phyloP scores from a whole-genome alignment of 2,113 vertebrate genomes.

The Campylorhamphus procurvoides region DNA sequence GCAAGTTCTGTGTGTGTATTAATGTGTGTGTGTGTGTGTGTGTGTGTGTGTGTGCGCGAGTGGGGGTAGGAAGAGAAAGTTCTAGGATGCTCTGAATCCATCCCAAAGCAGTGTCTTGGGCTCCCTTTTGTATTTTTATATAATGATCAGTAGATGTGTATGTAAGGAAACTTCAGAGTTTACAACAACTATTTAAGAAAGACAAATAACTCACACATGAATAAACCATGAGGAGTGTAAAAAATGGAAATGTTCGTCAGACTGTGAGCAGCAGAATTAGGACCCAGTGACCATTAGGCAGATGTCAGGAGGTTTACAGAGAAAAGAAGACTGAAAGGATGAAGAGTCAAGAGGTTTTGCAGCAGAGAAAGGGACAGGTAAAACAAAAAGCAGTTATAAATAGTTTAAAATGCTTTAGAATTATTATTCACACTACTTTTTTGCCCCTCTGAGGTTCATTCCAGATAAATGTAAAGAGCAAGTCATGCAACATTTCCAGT shows the following conservation, averaged over 20 bases:
- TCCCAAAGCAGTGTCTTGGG: not conserved
- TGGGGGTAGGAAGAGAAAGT: not conserved
- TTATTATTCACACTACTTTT: not conserved
- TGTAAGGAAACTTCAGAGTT: not conserved
- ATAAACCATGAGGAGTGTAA: not conserved
- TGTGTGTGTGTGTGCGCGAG: not conserved
- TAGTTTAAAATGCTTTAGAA: not conserved
- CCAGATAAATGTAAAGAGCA: not conserved
- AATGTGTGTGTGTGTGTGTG: not conserved
- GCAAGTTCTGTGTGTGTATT: not conserved
- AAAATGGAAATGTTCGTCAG: not conserved
- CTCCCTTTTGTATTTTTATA: not conserved
- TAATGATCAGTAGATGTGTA: not conserved
- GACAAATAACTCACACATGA: not conserved
- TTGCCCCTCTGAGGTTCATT: not conserved
- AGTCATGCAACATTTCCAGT: not conserved
- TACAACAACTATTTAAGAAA: not conserved
- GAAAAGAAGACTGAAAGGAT: not conserved
- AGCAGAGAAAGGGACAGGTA: not conserved
- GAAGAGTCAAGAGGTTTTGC: not conserved
- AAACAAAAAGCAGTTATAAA: not conserved
- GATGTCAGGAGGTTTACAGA: not conserved
- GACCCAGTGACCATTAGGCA: not conserved
- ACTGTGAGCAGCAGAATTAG: not conserved
- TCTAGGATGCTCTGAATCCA: not conserved